Conservation (phyloP, 2,113 vertebrate species). For the Lampris incognitus region DNA sequence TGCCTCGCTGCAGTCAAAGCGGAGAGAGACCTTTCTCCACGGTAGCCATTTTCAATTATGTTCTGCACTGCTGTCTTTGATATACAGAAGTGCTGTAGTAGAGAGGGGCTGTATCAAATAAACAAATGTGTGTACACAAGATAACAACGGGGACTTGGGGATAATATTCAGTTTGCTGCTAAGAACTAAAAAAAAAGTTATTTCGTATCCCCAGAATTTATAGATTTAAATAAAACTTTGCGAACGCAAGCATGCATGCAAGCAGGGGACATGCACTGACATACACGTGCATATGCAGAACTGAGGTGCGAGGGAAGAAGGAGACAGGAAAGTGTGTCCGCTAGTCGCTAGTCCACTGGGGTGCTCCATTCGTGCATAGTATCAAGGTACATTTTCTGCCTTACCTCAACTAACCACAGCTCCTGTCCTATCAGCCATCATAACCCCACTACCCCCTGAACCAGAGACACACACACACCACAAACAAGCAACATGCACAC, state of each 20-base stretch:
- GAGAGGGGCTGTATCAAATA: slow-evolving; percentile 77
- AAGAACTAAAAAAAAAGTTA: slow-evolving; percentile 66
- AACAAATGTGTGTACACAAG: slow-evolving; percentile 82
- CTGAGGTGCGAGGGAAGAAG: slow-evolving; percentile 41
- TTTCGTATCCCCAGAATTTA: slow-evolving; percentile 54
- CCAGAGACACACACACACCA: background rate
- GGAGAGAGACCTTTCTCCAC: slow-evolving; percentile 81
- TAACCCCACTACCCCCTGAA: slow-evolving; percentile 25
- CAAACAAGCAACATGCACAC: no score
- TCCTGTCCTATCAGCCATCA: slow-evolving; percentile 44
- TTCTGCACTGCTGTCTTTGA: slow-evolving; percentile 74
- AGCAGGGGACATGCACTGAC: background rate
- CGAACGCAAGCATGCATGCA: slow-evolving; percentile 7
- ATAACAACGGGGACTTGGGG: slow-evolving; percentile 76
- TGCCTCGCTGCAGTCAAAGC: slow-evolving; percentile 69
- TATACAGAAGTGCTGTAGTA: slow-evolving; percentile 72
- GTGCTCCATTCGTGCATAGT: slow-evolving; percentile 34
- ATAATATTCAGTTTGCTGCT: slow-evolving; percentile 67
- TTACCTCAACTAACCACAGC: slow-evolving; percentile 16
- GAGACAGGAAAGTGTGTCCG: slow-evolving; percentile 26
- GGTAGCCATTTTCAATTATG: slow-evolving; percentile 81
- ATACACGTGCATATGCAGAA: slow-evolving; percentile 12
- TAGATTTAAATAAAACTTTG: slow-evolving; percentile 66
- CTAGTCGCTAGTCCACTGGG: slow-evolving; percentile 18
- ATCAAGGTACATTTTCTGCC: slow-evolving; percentile 29